phyloP scores from a whole-genome alignment of 2,797 vertebrate species.

The Lagorchestes hirsutus region DNA sequence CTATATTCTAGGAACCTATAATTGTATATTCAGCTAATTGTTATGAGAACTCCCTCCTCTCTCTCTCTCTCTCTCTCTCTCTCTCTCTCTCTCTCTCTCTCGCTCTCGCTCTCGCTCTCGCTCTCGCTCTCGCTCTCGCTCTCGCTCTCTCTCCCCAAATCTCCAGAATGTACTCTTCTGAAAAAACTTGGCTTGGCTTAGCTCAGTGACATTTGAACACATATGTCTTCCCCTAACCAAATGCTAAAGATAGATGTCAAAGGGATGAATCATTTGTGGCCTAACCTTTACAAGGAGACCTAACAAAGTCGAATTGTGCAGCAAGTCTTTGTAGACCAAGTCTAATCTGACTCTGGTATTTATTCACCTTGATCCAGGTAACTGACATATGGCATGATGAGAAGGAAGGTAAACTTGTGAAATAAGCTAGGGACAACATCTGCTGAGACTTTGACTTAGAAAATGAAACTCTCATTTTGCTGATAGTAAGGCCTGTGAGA shows the following conservation, averaged over 20 bases:
- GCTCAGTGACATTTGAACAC: neutral
- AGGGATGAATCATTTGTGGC: neutral
- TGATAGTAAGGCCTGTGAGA: neutral
- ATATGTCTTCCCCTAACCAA: neutral
- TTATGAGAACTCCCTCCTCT: neutral
- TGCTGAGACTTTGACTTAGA: neutral
- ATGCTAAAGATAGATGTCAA: neutral
- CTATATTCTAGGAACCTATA: neutral
- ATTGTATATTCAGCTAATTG: conserved; percentile 39
- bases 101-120: too few relatives aligned
- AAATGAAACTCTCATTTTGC: neutral
- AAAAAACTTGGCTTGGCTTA: neutral
- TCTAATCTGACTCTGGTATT: neutral
- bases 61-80: neutral
- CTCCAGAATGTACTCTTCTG: neutral
- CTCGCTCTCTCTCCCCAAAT: neutral
- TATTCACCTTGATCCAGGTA: neutral
- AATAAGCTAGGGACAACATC: neutral
- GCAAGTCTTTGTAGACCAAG: neutral
- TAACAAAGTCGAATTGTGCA: neutral
- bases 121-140: too few relatives aligned
- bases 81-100: too few relatives aligned
- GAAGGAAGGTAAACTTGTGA: neutral
- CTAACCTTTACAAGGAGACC: neutral
- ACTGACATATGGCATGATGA: neutral